Evolutionary conservation across 1,140 invertebrate genomes (phyloP).

Genomic region (Drosophila santomea): DNA sequence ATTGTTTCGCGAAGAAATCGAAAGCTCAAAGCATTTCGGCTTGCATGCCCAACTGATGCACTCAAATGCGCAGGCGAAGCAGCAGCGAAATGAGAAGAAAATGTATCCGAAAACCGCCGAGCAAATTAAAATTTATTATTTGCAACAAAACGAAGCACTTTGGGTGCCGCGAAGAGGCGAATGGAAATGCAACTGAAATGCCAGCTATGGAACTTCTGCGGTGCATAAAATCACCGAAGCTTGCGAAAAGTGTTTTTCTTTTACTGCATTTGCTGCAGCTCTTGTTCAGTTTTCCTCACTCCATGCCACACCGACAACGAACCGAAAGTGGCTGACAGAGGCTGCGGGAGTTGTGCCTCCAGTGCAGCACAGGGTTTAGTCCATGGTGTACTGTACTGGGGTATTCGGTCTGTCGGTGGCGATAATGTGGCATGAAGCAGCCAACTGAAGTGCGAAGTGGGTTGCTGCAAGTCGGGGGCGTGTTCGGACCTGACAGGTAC

Average conservation of each 20-base stretch:
- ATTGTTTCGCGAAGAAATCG: conserved; percentile 61
- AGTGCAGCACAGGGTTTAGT: background rate
- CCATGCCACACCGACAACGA: conserved; percentile 19
- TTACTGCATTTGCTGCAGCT: conserved; percentile 30
- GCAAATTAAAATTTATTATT: conserved; percentile 79
- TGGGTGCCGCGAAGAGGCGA: conserved; percentile 52
- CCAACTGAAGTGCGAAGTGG: conserved; percentile 73
- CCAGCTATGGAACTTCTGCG: conserved; percentile 55
- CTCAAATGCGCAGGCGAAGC: conserved; percentile 68
- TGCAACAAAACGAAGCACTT: conserved; percentile 72
- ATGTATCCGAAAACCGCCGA: conserved; percentile 44
- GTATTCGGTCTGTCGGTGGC: conserved; percentile 45
- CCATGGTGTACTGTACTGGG: conserved; percentile 3
- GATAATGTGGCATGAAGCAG: conserved; percentile 68
- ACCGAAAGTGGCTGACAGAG: conserved; percentile 65
- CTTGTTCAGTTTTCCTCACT: conserved; percentile 46
- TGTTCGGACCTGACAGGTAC: conserved; percentile 32
- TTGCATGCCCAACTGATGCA: conserved; percentile 76
- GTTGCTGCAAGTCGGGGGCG: conserved; percentile 39
- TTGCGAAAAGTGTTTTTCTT: conserved; percentile 72
- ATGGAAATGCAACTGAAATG: conserved; percentile 54
- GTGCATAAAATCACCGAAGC: conserved; percentile 69
- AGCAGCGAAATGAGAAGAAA: conserved; percentile 32
- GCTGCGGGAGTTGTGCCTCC: conserved; percentile 20
- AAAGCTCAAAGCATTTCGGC: conserved; percentile 53